Conservation (phyloP, 2,888 invertebrate species). For the Notodonta ziczac region DNA sequence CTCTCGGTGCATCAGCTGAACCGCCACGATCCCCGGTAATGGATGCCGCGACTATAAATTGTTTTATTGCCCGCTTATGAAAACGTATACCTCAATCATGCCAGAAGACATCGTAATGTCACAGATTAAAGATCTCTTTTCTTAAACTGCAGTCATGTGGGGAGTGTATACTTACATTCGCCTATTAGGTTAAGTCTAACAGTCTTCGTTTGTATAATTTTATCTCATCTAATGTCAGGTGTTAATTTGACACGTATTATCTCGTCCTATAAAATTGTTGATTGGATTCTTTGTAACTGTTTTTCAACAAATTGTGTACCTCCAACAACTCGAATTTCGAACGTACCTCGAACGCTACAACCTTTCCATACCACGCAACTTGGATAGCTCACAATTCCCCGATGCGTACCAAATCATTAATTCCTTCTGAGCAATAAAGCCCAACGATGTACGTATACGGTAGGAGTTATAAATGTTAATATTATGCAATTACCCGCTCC, state of each 20-base stretch:
- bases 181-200: too few relatives aligned
- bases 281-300: not conserved
- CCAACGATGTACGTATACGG: slow-evolving; percentile 37
- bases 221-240: too few relatives aligned
- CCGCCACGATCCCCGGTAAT: slow-evolving; percentile 23
- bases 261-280: too few relatives aligned
- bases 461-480: slow-evolving; percentile 50
- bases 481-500: slow-evolving; percentile 50
- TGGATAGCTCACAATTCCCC: slow-evolving; percentile 3
- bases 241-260: too few relatives aligned
- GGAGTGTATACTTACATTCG: too few relatives aligned
- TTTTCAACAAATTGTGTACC: not conserved
- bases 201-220: too few relatives aligned
- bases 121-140: too few relatives aligned
- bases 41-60: not conserved
- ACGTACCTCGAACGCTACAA: not conserved
- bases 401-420: slow-evolving; percentile 8
- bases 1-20: slow-evolving; percentile 41
- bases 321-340: not conserved
- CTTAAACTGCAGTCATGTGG: too few relatives aligned
- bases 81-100: too few relatives aligned
- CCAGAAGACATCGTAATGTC: too few relatives aligned
- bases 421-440: slow-evolving; percentile 32
- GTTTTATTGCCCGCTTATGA: not conserved
- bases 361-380: not conserved